phyloP scores from a whole-genome alignment of 2,888 invertebrate genomes.

The Amaurobius ferox region DNA sequence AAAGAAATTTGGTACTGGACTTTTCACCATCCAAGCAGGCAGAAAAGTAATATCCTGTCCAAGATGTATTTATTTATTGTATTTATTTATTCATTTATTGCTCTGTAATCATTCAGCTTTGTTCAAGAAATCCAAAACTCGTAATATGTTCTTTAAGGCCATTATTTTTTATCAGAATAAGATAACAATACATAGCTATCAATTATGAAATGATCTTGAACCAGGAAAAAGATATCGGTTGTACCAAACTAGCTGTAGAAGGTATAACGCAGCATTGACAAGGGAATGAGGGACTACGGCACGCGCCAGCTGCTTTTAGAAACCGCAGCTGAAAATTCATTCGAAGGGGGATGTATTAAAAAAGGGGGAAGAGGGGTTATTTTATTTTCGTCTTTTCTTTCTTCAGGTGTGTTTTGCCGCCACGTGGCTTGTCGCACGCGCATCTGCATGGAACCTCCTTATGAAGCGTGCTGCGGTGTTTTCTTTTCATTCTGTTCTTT shows the following conservation, averaged over 20 bases:
- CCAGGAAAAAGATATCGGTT: background rate
- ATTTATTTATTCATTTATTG: no score
- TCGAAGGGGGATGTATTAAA: background rate
- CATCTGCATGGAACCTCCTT: slow-evolving; percentile 41
- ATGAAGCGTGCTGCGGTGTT: background rate
- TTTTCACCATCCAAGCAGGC: no score
- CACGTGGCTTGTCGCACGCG: slow-evolving; percentile 47
- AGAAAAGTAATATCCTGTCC: no score
- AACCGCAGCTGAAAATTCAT: slow-evolving; percentile 9
- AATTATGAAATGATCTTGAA: background rate
- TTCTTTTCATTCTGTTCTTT: background rate
- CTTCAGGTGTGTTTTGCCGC: slow-evolving; percentile 58
- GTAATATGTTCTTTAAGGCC: no score
- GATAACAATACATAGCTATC: no score
- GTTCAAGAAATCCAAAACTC: no score
- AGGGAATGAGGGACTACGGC: background rate
- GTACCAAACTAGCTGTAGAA: background rate
- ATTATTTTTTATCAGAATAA: no score
- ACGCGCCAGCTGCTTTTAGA: slow-evolving; percentile 8
- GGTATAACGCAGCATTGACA: background rate
- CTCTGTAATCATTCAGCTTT: no score
- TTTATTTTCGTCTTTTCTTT: slow-evolving; percentile 23
- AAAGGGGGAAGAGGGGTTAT: slow-evolving; percentile 19
- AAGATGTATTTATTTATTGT: no score
- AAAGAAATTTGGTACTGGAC: no score